phyloP scores from a whole-genome alignment of 2,888 invertebrate genomes.

The Strigamia maritima region DNA sequence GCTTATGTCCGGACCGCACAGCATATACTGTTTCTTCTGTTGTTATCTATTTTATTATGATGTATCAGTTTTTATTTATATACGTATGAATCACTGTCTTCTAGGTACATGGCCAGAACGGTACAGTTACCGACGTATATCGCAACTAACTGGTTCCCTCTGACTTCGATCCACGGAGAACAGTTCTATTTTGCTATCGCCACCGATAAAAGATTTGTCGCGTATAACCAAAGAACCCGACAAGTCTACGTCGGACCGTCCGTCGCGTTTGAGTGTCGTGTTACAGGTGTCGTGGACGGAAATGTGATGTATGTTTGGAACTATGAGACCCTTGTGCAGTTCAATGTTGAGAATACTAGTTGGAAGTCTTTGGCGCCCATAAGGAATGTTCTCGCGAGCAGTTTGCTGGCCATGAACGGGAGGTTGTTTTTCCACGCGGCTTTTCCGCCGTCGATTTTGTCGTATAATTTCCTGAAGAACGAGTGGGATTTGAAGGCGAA shows the following conservation, averaged over 20 bases:
- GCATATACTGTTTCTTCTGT: no score
- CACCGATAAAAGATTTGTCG: not conserved
- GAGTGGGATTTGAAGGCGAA: not conserved
- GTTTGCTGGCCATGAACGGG: not conserved
- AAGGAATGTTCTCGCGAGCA: not conserved
- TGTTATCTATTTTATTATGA: no score
- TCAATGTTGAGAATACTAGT: not conserved
- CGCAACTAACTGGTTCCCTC: not conserved
- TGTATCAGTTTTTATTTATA: no score
- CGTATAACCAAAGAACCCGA: not conserved
- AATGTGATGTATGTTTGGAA: not conserved
- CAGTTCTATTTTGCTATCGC: not conserved
- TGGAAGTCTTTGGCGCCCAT: not conserved
- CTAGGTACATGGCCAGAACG: not conserved
- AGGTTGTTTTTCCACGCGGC: not conserved
- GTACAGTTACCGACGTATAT: not conserved
- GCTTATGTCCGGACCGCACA: no score
- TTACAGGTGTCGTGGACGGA: not conserved
- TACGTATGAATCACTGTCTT: no score
- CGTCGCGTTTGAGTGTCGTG: not conserved
- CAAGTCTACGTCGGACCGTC: not conserved
- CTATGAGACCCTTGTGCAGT: not conserved
- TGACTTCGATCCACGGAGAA: not conserved
- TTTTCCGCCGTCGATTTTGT: not conserved
- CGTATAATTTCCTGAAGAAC: not conserved